Evolutionary conservation across 1,140 invertebrate species (phyloP).

Genomic region (Brachionus manjavacas): DNA sequence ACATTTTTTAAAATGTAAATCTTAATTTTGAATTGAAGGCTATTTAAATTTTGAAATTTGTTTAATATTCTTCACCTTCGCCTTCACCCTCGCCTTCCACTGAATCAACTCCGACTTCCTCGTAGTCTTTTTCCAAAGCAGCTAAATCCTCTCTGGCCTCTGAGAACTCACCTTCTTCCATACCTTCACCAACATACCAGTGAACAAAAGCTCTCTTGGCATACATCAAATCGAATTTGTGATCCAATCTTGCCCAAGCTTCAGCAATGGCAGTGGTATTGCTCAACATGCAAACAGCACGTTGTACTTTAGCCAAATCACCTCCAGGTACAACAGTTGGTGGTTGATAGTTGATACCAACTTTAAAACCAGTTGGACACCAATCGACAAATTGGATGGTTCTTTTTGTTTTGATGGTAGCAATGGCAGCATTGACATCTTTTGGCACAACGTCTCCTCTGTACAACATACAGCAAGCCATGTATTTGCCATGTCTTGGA

Average conservation of each 20-base stretch:
- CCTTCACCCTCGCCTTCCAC: conserved; percentile 41
- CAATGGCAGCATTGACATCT: conserved; percentile 79
- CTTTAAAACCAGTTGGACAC: conserved; percentile 73
- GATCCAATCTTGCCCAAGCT: conserved; percentile 68
- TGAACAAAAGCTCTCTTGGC: conserved; percentile 45
- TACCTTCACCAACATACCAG: conserved; percentile 58
- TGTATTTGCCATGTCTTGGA: conserved; percentile 67
- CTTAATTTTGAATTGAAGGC: no score
- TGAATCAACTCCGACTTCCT: conserved; percentile 60
- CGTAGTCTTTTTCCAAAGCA: conserved; percentile 47
- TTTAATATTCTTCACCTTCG: conserved; percentile 38
- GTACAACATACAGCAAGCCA: conserved; percentile 50
- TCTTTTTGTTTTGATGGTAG: conserved; percentile 69
- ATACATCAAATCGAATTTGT: conserved; percentile 46
- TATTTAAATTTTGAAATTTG: no score
- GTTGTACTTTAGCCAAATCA: conserved; percentile 62
- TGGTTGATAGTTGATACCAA: conserved; percentile 73
- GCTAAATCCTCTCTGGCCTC: conserved; percentile 49
- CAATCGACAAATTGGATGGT: conserved; percentile 83
- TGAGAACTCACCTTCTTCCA: conserved; percentile 58
- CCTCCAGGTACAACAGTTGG: conserved; percentile 70
- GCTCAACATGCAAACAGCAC: conserved; percentile 71
- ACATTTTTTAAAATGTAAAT: no score
- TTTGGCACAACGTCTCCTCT: conserved; percentile 64
- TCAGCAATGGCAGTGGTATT: conserved; percentile 75